Evolutionary conservation across 2,113 vertebrate species (phyloP).

Genomic region (Epinephelus fuscoguttatus): DNA sequence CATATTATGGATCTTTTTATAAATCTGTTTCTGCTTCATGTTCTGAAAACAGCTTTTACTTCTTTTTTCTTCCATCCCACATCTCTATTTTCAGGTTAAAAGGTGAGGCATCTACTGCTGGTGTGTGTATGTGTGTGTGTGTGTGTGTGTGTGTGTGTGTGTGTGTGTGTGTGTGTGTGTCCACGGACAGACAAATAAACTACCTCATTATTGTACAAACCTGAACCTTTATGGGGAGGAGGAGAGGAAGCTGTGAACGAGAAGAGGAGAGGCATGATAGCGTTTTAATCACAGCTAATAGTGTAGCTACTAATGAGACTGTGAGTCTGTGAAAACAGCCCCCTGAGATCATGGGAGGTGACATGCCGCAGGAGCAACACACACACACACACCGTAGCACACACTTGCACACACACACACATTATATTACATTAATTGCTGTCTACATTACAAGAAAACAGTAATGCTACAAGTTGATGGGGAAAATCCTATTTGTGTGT

Average conservation of each 20-base stretch:
- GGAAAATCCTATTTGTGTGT: not conserved
- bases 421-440: not conserved
- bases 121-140: slow-evolving; percentile 8
- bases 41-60: slow-evolving; percentile 38
- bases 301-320: slow-evolving; percentile 39
- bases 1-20: slow-evolving; percentile 33
- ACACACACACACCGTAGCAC: slow-evolving; percentile 20
- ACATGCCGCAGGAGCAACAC: slow-evolving; percentile 22
- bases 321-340: slow-evolving; percentile 42
- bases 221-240: slow-evolving; percentile 10
- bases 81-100: slow-evolving; percentile 45
- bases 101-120: slow-evolving; percentile 26
- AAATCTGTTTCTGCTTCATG: slow-evolving; percentile 45
- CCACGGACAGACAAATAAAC: slow-evolving; percentile 14
- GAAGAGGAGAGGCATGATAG: slow-evolving; percentile 49
- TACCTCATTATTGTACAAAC: slow-evolving; percentile 29
- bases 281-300: slow-evolving; percentile 58
- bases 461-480: not conserved
- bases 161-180: slow-evolving; percentile 10
- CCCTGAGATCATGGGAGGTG: slow-evolving; percentile 26
- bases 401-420: slow-evolving; percentile 8
- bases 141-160: not conserved
- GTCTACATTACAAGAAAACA: not conserved
- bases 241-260: slow-evolving; percentile 39
- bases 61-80: slow-evolving; percentile 10